Conservation (phyloP, 2,797 vertebrate genomes). For the Sylvia borin region DNA sequence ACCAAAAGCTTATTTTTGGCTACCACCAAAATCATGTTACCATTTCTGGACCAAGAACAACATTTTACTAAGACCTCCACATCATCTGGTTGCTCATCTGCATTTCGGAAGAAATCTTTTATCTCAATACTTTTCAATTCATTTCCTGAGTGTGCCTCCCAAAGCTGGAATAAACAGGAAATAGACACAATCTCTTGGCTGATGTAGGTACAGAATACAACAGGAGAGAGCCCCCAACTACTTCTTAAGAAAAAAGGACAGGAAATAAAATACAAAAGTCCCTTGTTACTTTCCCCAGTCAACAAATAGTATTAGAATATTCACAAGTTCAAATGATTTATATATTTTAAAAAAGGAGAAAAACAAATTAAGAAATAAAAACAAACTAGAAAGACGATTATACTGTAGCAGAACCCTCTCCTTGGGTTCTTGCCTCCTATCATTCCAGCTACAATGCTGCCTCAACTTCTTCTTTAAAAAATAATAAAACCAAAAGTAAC, state of each 20-base stretch:
- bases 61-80: constrained; percentile 86
- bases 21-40: constrained; percentile 83
- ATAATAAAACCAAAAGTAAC: background rate
- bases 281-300: background rate
- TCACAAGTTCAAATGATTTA: background rate
- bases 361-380: background rate
- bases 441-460: background rate
- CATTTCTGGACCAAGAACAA: constrained; percentile 89
- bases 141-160: constrained; percentile 84
- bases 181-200: background rate
- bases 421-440: background rate
- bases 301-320: background rate
- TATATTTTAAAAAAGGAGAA: background rate
- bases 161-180: constrained; percentile 80
- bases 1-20: constrained; percentile 89
- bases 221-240: background rate
- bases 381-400: background rate
- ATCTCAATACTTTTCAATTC: constrained; percentile 86
- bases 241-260: background rate
- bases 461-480: background rate
- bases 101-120: constrained; percentile 75
- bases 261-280: background rate
- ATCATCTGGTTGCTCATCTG: constrained; percentile 77
- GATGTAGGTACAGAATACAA: background rate
- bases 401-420: background rate